Evolutionary conservation across 2,113 vertebrate species (phyloP), one percentile per base, ranked within the genome.

Genomic region (Gambusia holbrooki): DNA sequence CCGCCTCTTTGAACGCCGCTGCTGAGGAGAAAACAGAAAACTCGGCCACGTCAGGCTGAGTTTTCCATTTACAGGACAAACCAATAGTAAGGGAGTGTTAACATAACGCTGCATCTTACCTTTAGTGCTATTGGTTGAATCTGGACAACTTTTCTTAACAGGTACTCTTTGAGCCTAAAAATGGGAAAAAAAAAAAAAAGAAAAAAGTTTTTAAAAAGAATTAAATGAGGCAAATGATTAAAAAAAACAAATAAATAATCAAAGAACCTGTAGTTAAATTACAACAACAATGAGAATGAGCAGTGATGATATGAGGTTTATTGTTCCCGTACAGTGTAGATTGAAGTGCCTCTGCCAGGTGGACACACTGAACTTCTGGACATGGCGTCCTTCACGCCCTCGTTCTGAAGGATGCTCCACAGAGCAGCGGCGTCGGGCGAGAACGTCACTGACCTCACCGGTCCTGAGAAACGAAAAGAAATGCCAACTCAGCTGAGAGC

Each of bases 141-240:
- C 92, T 6, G 60, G 35, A 4, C 6, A 69, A 22, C 40, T 71
- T 72, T 91, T 94, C 67, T 61, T 88, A 40, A 93, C 61, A 0
- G 90, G 93, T 15, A 95, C 92, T 85, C 94, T 88, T 76, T 86
- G 93, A 77, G 93, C 92, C 94, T 95, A 79, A 68, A 29, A 79
- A 62, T 40, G 4, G 64, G 64, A 71, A 17, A 45, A 5, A 32
- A 65, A 37, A 58, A 65, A 25, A 0, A 73, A 58, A 65, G 19
- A 0, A 73, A 33, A 70, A 15, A 0, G 1, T 3, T 22, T 25
- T 54, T 40, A 13, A 15, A 4, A 13, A 25, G 22, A 58, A n/a
- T n/a, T 11, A 58, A n/a, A n/a, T 25, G 2, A 58, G 51, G 25
- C 19, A 58, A 58, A n/a, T 10, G 3, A n/a, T 2, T n/a, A 15